A percentile compares a stretch with the other conserved stretches of the same genome.
Conservation (phyloP, 1,140 invertebrate species). For the Temnothorax curvispinosus region DNA sequence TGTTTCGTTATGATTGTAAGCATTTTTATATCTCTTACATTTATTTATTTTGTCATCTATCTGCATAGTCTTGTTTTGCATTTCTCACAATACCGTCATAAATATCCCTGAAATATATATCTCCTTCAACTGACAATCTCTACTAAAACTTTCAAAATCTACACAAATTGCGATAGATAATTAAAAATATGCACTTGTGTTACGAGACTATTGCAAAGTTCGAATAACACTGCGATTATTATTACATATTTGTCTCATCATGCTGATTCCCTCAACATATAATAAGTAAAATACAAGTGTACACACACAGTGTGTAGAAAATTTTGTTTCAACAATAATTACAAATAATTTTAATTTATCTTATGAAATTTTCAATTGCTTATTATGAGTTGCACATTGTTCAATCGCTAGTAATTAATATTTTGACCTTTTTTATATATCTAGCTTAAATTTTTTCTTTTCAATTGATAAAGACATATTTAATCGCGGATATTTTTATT, state of each 20-base stretch:
- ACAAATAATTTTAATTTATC: neutral
- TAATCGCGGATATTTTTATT: conserved; percentile 12
- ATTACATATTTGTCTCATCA: neutral
- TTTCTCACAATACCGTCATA: conserved; percentile 56
- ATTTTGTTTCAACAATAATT: neutral
- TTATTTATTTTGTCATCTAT: conserved; percentile 49
- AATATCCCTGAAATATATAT: conserved; percentile 56
- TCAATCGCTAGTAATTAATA: neutral
- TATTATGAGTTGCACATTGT: neutral
- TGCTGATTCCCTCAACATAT: neutral
- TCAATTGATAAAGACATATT: neutral
- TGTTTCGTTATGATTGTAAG: neutral
- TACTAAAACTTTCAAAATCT: conserved; percentile 61
- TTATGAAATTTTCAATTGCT: neutral
- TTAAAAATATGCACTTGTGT: conserved; percentile 47
- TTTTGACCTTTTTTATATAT: neutral
- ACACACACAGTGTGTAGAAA: neutral
- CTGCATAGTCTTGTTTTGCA: conserved; percentile 65
- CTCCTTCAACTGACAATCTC: conserved; percentile 51
- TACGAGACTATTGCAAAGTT: conserved; percentile 14
- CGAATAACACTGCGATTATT: neutral
- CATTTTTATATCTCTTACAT: neutral
- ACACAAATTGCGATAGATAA: conserved; percentile 64
- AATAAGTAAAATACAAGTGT: neutral
- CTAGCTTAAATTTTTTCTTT: neutral